Conservation (phyloP, 2,113 vertebrate species). For the Plecotus auritus region DNA sequence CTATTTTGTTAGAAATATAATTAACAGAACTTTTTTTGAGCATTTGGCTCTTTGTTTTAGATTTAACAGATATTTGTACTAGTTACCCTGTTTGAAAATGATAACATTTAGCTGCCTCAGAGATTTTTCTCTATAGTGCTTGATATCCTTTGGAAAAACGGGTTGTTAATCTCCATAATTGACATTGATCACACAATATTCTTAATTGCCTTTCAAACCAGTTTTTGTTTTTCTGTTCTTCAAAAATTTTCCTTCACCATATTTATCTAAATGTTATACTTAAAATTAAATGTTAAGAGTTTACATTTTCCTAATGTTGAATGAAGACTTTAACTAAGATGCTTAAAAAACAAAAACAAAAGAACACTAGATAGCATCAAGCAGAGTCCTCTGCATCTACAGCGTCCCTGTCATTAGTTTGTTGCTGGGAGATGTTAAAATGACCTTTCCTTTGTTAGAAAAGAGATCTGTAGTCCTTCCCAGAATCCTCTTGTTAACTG, state of each 20-base stretch:
- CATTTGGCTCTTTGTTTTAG: background rate
- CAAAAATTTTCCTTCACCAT: background rate
- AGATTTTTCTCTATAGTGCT: constrained; percentile 17
- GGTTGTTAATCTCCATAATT: constrained; percentile 48
- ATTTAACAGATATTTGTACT: background rate
- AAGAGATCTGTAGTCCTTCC: constrained; percentile 60
- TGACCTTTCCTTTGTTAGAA: constrained; percentile 67
- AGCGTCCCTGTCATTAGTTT: background rate
- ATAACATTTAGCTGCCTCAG: background rate
- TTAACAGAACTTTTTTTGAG: background rate
- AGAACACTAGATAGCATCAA: background rate
- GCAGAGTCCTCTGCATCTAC: constrained; percentile 29
- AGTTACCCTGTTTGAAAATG: constrained; percentile 16
- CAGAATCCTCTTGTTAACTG: constrained; percentile 56
- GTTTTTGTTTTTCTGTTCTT: constrained; percentile 45
- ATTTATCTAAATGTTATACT: background rate
- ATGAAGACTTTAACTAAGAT: constrained; percentile 59
- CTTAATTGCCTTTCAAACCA: constrained; percentile 38
- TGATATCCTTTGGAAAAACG: background rate
- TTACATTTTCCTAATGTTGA: background rate
- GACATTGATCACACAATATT: constrained; percentile 20
- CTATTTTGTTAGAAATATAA: constrained; percentile 22
- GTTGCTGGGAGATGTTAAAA: constrained; percentile 62
- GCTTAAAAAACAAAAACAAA: background rate
- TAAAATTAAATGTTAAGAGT: background rate